Evolutionary conservation across 64 coral and sea anemone genomes (phyloP), one percentile per base, ranked within the genome.

Genomic region (Stichodactyla mertensii): DNA sequence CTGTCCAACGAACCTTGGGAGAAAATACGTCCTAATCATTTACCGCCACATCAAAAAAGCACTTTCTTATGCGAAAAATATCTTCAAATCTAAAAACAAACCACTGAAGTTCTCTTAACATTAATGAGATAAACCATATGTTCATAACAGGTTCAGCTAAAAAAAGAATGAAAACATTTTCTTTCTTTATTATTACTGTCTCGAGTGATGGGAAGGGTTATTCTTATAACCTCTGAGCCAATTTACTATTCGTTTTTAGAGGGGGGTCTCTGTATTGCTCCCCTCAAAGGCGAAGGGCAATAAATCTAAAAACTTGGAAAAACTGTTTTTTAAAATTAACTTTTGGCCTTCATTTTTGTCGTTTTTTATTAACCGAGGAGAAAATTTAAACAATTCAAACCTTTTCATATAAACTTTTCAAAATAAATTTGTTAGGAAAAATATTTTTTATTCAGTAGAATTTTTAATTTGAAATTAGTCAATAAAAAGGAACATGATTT

Each of bases 261-360:
- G 93, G 93, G 93, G 93, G 93, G 93, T 87, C 71, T 62, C 13
- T 56, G 54, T 61, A 95, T 83, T 95, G 93, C 84, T 79, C 58
- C 69, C 69, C 69, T 74, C 24, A 74, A 74, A 9, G n/a, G 69
- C 69, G 4, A 74, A 74, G 24, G 23, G 22, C 69, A 74, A 74
- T 36, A 74, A 36, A 74, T 74, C 7, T n/a, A 74, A 74, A 74
- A 36, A 74, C 69, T 74, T 36, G 69, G 10, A 74, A 74, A 74
- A 74, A 14, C 10, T 74, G 0, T 31, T 31, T 74, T 28, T 31
- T 74, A 11, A 6, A 18, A 18, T 18, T 66, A 9, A 27, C 14
- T 58, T 58, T 15, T 15, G 4, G 14, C 8, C 14, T 58, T 11
- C 56, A 58, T 58, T 45, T 45, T 45, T 45, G 56, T 15, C 14